phyloP scores from a whole-genome alignment of 53 echinoderm and acorn worm species.

The Apostichopus leukothele region DNA sequence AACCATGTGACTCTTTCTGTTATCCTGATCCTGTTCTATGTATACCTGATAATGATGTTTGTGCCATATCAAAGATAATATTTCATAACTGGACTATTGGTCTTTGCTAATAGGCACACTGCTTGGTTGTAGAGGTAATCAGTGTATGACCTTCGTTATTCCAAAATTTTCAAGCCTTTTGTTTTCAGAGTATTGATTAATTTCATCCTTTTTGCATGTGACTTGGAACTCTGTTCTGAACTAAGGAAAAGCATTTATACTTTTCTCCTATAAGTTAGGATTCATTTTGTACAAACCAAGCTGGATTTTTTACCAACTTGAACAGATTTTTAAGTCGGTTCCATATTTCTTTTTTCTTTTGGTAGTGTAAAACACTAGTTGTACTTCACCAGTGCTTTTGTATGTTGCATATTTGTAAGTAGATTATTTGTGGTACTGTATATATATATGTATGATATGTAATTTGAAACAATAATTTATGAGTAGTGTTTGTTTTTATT shows the following conservation, averaged over 20 bases:
- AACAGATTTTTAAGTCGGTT: background rate
- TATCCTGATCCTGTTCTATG: too few species aligned
- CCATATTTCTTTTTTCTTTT: background rate
- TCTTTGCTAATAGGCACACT: too few species aligned
- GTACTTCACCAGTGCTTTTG: conserved; percentile 1
- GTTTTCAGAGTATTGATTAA: background rate
- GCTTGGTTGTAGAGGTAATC: too few species aligned
- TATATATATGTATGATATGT: conserved; percentile 15
- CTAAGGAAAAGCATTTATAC: background rate
- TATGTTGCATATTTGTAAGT: conserved; percentile 2
- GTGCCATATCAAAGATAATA: too few species aligned
- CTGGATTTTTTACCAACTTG: background rate
- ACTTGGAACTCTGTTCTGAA: background rate
- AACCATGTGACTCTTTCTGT: too few species aligned
- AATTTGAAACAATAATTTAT: conserved; percentile 6
- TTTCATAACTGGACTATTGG: too few species aligned
- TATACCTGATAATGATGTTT: too few species aligned
- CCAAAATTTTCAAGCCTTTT: too few species aligned
- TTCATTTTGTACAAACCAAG: background rate
- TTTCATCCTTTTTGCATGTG: background rate
- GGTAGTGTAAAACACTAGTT: background rate
- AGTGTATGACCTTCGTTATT: too few species aligned
- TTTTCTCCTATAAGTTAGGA: background rate
- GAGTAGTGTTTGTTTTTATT: background rate
- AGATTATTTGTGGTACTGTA: conserved; percentile 12